Base-by-base conservation (phyloP, 1,140 invertebrate genomes). In the Drosophila rufa region DNA sequence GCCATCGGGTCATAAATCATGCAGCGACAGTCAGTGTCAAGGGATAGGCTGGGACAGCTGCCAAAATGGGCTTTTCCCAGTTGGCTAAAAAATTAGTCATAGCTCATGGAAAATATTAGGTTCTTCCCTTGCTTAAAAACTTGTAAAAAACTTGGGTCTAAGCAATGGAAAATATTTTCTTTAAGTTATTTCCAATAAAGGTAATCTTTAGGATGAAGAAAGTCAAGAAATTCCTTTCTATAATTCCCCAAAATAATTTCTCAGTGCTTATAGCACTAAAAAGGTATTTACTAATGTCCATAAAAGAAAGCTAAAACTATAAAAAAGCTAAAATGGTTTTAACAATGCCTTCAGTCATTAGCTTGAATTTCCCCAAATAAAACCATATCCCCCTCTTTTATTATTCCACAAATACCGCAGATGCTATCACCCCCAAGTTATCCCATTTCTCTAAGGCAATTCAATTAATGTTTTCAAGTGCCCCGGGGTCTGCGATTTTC, bases 1-100 rank as follows among this genome's bases (percentile, higher is more conserved):
- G 67, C 85, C 68, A 70, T 50, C 71, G 56, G 58, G 58, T 75
- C 81, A 91, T 90, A 85, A 82, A 89, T 89, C 85, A 89, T 80
- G 46, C 57, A 60, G 55, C 30, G 55, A 30, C 60, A 47, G 17
- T n/a, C 55, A 62, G 65, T 79, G 75, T 60, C 80, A 68, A 79
- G 64, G 77, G 75, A 82, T 67, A 47, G 50, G 66, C 38, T 22
- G 22, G n/a, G 27, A 25, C 19, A 56, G 36, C 36, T 56, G 36
- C 33, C 19, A 40, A 25, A 40, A 40, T 25, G 19, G 43, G 11
- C 25, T 59, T 58, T 36, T 17, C 33, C 67, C 50, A 15, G 33
- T 68, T 70, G 67, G 27, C 4, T 12, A 14, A 27, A 27, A 45
- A n/a, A 15, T 6, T 12, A 22, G 4, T 15, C 11, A 38, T n/a